A percentile compares a stretch with the other conserved stretches of the same genome.
Conservation (phyloP, 2,888 invertebrate species). For the Pandemis cinnamomeana region DNA sequence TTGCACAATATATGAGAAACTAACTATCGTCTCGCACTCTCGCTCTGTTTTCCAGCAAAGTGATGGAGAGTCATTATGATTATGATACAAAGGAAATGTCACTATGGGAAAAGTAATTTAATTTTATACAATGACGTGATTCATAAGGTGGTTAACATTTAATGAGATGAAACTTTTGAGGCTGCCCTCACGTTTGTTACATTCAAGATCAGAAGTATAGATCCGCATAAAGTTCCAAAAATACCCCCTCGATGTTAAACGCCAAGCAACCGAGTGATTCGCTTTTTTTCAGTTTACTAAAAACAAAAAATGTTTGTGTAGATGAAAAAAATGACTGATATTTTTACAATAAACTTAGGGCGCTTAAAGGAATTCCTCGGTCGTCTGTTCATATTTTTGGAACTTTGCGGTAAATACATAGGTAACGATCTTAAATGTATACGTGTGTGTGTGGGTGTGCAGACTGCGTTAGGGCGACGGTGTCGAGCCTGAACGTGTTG, state of each 20-base stretch:
- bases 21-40: background rate
- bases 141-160: background rate
- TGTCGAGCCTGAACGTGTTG: slow-evolving; percentile 71
- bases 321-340: too few relatives aligned
- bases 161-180: background rate
- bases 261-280: too few relatives aligned
- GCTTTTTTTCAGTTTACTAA: too few relatives aligned
- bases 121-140: background rate
- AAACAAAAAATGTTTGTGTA: too few relatives aligned
- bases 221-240: too few relatives aligned
- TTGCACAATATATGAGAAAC: background rate
- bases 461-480: slow-evolving; percentile 81
- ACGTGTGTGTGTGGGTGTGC: slow-evolving; percentile 45
- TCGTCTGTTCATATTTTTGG: too few relatives aligned
- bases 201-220: too few relatives aligned
- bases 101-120: background rate
- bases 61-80: background rate
- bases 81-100: background rate
- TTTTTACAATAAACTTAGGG: too few relatives aligned
- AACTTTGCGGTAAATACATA: too few relatives aligned
- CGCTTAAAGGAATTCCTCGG: too few relatives aligned
- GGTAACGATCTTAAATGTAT: too few relatives aligned
- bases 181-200: background rate
- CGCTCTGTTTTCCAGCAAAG: background rate
- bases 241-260: too few relatives aligned